Conservation (phyloP, 2,113 vertebrate species). For the Aphyosemion australe region DNA sequence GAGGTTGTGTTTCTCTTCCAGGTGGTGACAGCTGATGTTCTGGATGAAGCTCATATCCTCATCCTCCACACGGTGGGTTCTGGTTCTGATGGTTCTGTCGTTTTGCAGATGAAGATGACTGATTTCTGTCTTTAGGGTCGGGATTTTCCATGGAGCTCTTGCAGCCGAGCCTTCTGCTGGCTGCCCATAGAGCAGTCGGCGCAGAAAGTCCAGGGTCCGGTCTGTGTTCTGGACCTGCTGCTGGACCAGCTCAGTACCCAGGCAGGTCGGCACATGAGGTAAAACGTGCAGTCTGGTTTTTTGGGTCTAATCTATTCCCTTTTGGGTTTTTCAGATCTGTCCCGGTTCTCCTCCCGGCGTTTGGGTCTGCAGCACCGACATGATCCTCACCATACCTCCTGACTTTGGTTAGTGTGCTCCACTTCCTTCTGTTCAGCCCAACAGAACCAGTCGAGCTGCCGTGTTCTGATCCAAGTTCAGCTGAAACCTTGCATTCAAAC, state of each 20-base stretch:
- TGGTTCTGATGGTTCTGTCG: neutral
- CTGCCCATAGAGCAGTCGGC: conserved; percentile 75
- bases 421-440: too few relatives aligned
- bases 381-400: conserved; percentile 84
- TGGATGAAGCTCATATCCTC: conserved; percentile 85
- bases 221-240: conserved; percentile 90
- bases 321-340: conserved; percentile 80
- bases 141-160: conserved; percentile 93
- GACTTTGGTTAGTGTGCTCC: conserved; percentile 75
- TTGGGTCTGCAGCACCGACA: conserved; percentile 96
- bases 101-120: neutral
- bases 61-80: conserved; percentile 90
- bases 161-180: conserved; percentile 90
- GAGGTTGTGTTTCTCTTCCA: conserved; percentile 39
- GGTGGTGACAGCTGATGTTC: conserved; percentile 91
- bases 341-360: conserved; percentile 88
- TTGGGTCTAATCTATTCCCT: too few relatives aligned
- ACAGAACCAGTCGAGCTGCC: neutral
- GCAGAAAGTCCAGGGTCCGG: conserved; percentile 78
- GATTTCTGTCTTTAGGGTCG: conserved; percentile 79
- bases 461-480: neutral
- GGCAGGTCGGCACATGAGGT: conserved; percentile 68
- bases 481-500: too few relatives aligned
- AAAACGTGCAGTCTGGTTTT: neutral
- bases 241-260: conserved; percentile 81